phyloP scores from a whole-genome alignment of 2,888 invertebrate species.

The Matsumyia berberina region DNA sequence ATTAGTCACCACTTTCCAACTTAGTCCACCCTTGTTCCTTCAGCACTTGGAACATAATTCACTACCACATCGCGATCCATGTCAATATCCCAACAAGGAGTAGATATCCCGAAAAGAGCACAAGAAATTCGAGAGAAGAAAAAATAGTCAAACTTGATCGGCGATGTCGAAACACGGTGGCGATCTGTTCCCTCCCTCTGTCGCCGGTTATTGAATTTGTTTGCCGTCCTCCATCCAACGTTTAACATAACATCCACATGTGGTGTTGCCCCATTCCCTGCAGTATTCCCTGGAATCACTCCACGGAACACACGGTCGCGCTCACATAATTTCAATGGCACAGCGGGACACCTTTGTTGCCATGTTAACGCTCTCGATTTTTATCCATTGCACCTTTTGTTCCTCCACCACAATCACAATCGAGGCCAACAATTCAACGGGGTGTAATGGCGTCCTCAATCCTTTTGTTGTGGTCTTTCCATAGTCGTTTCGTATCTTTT shows the following conservation, averaged over 20 bases:
- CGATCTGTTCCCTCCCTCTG: conserved; percentile 43
- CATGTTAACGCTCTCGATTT: conserved; percentile 84
- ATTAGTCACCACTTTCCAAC: too few relatives aligned
- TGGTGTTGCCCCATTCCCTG: conserved; percentile 24
- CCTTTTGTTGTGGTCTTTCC: conserved; percentile 73
- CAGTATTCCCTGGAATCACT: conserved; percentile 57
- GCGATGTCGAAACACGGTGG: conserved; percentile 46
- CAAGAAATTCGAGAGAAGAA: too few relatives aligned
- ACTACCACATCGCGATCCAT: conserved; percentile 14
- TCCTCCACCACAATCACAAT: conserved; percentile 49
- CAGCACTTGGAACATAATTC: too few relatives aligned
- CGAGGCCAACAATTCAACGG: conserved; percentile 68
- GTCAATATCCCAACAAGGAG: conserved; percentile 26
- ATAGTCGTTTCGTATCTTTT: conserved; percentile 43
- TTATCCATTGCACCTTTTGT: conserved; percentile 48
- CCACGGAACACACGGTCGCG: conserved; percentile 54
- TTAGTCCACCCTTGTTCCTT: too few relatives aligned
- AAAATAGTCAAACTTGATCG: neutral
- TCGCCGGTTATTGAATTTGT: conserved; percentile 37
- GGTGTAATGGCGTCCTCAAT: conserved; percentile 74
- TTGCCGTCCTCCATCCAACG: conserved; percentile 4
- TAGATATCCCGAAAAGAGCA: neutral
- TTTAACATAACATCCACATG: conserved; percentile 56
- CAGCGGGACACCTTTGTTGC: conserved; percentile 84
- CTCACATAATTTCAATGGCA: conserved; percentile 83